Percentiles rank a stretch among this genome's conserved stretches.
These are phyloP conservation scores for Luperina nickerlii DNA, from an alignment of 2,888 invertebrate species.

Conservation along the genomic window DNA sequence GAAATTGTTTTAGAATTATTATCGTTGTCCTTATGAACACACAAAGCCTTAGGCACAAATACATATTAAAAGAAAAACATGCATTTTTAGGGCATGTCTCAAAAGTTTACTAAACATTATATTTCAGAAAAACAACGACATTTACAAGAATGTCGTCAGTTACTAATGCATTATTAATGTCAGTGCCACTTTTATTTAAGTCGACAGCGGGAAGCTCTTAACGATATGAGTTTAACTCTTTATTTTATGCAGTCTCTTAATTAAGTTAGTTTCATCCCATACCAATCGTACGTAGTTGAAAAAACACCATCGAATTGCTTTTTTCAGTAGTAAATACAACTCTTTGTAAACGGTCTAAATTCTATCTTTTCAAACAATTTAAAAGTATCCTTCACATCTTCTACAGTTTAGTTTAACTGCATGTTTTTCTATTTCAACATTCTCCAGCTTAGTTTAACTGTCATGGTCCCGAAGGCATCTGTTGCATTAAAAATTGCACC, in stretches of 20 bases:
- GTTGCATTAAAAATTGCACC: conserved; percentile 20
- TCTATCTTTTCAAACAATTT: background rate
- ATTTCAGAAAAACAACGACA: background rate
- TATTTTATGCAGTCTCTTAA: conserved; percentile 16
- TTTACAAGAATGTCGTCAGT: background rate
- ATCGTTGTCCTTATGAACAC: background rate
- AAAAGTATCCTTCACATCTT: background rate
- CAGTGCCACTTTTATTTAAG: conserved; percentile 21
- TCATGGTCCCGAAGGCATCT: background rate
- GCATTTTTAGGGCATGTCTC: background rate
- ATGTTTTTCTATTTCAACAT: conserved; percentile 1
- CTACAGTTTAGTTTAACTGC: background rate
- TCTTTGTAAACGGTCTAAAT: background rate
- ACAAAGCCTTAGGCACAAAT: background rate
- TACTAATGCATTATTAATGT: conserved; percentile 25
- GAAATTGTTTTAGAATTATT: conserved; percentile 1
- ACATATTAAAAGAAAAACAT: background rate
- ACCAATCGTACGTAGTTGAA: background rate
- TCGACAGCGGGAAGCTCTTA: conserved; percentile 6
- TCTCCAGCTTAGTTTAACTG: conserved; percentile 23
- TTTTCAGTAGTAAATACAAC: background rate
- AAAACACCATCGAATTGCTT: background rate
- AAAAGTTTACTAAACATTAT: background rate
- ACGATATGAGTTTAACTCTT: conserved; percentile 18
- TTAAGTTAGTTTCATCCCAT: background rate